Evolutionary conservation across 2,113 vertebrate genomes (phyloP), one percentile per base, ranked within the genome.

Genomic region (Geothlypis trichas): DNA sequence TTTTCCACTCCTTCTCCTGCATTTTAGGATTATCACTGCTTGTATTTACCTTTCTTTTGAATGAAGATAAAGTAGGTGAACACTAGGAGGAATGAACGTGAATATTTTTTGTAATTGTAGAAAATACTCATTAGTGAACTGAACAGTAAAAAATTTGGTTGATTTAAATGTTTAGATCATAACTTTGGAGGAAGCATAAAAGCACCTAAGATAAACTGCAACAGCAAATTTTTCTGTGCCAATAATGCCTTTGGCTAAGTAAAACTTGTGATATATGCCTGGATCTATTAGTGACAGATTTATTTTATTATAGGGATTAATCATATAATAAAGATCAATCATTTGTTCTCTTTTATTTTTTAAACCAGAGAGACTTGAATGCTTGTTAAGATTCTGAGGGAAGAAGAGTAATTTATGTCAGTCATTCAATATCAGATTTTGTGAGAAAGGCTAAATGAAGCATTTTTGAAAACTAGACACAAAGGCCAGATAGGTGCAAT

Each of bases 281-380:
- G 67, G 66, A 85, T 95, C 87, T 96, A 81, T 94, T 93, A 89
- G 65, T 95, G 90, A 84, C 79, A 97, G 77, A 51, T 35, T 44
- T 68, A 72, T 82, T 96, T 97, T 96, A 81, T 51, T 78, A 63
- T 61, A 85, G 49, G 68, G 52, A 78, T 91, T 59, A 96, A 96
- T 94, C 83, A 77, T 86, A 76, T 72, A 97, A 92, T 58, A 90
- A 72, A 78, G 61, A 95, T 96, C 93, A 97, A 95, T 97, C 66
- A 96, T 92, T 94, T 86, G 1, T 91, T 89, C 80, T 82, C 62
- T 80, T 63, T 63, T 52, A 61, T 66, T 87, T 83, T 95, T 94
- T 82, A 80, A 95, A 84, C 21, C 42, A 77, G 35, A 10, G 10
- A 85, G 51, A n/a, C 30, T 42, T 58, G 57, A 87, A 87, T 71